Base-by-base conservation (phyloP, 2,797 vertebrate genomes). In the Salmo trutta region DNA sequence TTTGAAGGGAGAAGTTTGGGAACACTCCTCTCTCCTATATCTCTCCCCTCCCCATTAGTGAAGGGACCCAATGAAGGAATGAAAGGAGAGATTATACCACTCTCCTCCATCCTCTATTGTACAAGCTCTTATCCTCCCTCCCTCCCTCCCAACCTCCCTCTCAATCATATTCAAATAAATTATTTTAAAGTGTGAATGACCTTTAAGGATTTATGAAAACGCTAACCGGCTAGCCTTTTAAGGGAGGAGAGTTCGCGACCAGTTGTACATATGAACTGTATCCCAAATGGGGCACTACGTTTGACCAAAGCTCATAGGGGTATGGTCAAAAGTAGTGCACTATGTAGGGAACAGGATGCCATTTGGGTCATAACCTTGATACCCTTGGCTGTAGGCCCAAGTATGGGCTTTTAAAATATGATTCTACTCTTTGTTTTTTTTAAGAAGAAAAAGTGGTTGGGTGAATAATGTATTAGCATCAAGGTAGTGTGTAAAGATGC, bases 151-250 rank as follows among this genome's bases (percentile, higher is more conserved):
- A 15, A 5, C 21, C 36, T 24, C 67, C 7, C 24, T 51, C 24
- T 31, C 53, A 33, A 69, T 74, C 53, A 76, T 79, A 82, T 83
- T 83, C 75, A 87, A 83, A 85, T 81, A 8, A 73, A 82, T 85
- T 84, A 65, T 75, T 82, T 79, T 76, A 77, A 41, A 41, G 82
- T 84, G 73, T 64, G 64, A 65, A 41, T 88, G 91, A 91, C 91
- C 89, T 93, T 92, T 90, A 85, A 84, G 75, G 81, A 51, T 75
- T 77, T 84, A 54, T 79, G 74, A 85, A 85, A 81, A 62, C 80
- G 66, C 75, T 56, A 51, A 67, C 69, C 7, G n/a, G 8, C n/a
- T 1, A 21, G 64, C 29, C 65, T 81, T 82, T 79, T 67, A 73
- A 75, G 76, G 51, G 53, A 74, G 73, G 75, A 75, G 69, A 29